These are phyloP conservation scores for Margaritifera margaritifera DNA, from an alignment of 2,888 invertebrate genomes.

Conservation along the genomic window DNA sequence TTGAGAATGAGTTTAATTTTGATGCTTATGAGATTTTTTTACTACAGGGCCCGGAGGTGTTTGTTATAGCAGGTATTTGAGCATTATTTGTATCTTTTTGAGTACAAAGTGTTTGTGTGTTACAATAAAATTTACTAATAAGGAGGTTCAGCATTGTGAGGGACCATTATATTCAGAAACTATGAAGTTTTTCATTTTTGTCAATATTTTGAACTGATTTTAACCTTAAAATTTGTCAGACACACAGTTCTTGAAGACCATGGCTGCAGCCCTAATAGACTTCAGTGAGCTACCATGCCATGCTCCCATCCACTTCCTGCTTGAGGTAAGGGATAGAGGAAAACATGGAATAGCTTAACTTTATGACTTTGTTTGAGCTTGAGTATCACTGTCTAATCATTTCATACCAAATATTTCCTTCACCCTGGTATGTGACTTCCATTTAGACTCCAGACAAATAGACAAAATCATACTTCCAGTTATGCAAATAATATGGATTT, in stretches of 20 bases:
- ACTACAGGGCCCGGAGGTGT: too few species aligned
- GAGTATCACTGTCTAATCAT: conserved; percentile 74
- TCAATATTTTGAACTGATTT: too few species aligned
- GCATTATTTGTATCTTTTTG: too few species aligned
- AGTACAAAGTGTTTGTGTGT: too few species aligned
- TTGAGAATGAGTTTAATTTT: too few species aligned
- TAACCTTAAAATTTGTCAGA: conserved; percentile 58
- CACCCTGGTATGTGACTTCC: too few species aligned
- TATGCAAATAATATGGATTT: too few species aligned
- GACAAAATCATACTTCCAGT: too few species aligned
- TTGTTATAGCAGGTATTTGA: too few species aligned
- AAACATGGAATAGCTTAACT: not conserved
- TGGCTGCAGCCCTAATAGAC: conserved; percentile 93
- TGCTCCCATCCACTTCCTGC: conserved; percentile 91
- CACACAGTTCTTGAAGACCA: conserved; percentile 92
- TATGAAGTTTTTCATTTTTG: not conserved
- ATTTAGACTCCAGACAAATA: not conserved
- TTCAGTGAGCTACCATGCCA: conserved; percentile 96
- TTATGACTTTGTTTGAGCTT: conserved; percentile 78
- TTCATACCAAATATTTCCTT: not conserved
- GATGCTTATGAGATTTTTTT: too few species aligned
- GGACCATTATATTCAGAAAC: not conserved
- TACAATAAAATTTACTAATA: too few species aligned
- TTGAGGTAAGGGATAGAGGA: conserved; percentile 79
- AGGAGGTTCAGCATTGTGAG: not conserved